phyloP scores from a whole-genome alignment of 2,888 invertebrate species.

The Xestoiulus laeticollis region DNA sequence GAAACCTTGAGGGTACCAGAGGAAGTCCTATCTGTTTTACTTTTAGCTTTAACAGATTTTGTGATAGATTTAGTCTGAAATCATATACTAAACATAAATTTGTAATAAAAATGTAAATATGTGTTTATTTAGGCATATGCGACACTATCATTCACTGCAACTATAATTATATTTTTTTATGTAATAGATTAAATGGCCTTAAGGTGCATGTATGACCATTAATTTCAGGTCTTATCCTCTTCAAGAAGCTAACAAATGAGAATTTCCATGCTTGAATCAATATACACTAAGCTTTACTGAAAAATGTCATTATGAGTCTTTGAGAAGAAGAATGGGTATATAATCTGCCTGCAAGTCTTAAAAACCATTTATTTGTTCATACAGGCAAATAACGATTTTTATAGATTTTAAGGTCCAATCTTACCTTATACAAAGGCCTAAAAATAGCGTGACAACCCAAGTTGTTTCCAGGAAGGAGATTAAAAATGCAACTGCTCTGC shows the following conservation, averaged over 20 bases:
- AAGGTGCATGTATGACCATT: too few relatives aligned
- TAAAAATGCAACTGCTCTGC: slow-evolving; percentile 70
- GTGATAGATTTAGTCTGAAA: too few relatives aligned
- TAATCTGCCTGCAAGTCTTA: not conserved
- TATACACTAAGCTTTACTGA: not conserved
- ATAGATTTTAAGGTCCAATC: slow-evolving; percentile 56
- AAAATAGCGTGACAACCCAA: slow-evolving; percentile 73
- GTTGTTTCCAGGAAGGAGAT: slow-evolving; percentile 73
- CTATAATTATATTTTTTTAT: too few relatives aligned
- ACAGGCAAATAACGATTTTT: not conserved
- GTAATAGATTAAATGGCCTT: too few relatives aligned
- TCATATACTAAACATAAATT: too few relatives aligned
- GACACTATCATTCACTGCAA: too few relatives aligned
- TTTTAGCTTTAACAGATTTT: too few relatives aligned
- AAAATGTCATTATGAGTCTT: not conserved
- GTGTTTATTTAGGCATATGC: too few relatives aligned
- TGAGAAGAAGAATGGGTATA: not conserved
- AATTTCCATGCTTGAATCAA: not conserved
- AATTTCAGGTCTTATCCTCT: not conserved
- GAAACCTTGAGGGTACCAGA: not conserved
- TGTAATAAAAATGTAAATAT: too few relatives aligned
- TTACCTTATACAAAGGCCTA: slow-evolving; percentile 70
- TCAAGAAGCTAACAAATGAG: not conserved
- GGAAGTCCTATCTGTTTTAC: too few relatives aligned
- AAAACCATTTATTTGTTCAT: not conserved